phyloP scores from a whole-genome alignment of 2,797 vertebrate species.

The Oceanodroma leucorhoa region DNA sequence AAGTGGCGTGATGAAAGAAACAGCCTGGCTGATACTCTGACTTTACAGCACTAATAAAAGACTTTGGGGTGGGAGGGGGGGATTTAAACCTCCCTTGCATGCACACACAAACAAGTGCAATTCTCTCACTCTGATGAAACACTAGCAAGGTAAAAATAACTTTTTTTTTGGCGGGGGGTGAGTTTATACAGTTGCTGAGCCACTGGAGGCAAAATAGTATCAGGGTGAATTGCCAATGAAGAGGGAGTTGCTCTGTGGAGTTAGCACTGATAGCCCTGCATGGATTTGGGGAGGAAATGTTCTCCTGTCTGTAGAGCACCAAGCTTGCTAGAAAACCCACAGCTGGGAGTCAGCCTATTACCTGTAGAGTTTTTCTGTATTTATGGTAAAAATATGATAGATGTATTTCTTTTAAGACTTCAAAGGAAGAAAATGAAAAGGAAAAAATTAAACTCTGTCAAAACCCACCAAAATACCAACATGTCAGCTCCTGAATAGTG shows the following conservation, averaged over 20 bases:
- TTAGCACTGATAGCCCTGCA: rapidly evolving
- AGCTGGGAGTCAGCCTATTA: neutral
- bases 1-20: neutral
- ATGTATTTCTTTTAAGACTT: neutral
- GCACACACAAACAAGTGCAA: neutral
- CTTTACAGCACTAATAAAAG: neutral
- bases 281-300: neutral
- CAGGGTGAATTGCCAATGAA: neutral
- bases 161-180: neutral
- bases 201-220: neutral
- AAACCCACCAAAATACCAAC: neutral
- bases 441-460: neutral
- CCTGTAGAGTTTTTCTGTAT: neutral
- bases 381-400: neutral
- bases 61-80: neutral
- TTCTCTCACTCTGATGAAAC: neutral
- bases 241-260: neutral
- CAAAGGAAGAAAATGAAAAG: neutral
- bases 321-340: neutral
- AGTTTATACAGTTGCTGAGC: neutral
- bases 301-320: neutral
- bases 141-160: neutral
- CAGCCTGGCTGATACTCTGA: neutral
- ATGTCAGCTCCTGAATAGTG: neutral
- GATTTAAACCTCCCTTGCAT: neutral